Base-by-base conservation (phyloP, 2,797 vertebrate genomes). In the Macropodus opercularis region DNA sequence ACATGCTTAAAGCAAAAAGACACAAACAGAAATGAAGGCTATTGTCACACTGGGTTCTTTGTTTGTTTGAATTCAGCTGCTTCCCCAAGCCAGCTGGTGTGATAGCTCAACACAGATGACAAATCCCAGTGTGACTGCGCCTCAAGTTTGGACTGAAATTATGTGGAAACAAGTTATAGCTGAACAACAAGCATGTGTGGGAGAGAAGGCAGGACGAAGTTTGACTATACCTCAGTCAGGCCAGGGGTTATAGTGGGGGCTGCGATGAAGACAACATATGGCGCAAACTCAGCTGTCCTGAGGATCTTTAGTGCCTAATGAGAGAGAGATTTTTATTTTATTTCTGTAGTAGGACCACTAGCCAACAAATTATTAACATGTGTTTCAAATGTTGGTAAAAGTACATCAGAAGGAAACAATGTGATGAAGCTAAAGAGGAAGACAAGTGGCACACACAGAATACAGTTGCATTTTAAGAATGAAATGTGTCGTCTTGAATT, bases 271-370 rank as follows among this genome's bases (percentile, higher is more conserved):
- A 99, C 95, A 21, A 99, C 96, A 68, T 96, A 99, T 57, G 97
- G 97, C 77, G 97, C 97, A 68, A 99, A 99, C 83, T 99, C 97
- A 3, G 97, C 96, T 51, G 97, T 99, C 91, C 97, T 95, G 90
- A 99, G 93, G 88, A 99, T 97, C 89, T 99, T 99, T 82, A 99
- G 89, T 22, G 97, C 97, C 97, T 99, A 87, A 18, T 12, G 24
- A 26, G 27, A 68, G 5, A 49, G 26, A 60, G 9, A 42, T 11
- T 4, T 53, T 12, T 3, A 21, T 9, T 40, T 17, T 1, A 10
- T 6, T 21, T 24, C 3, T 6, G 4, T 32, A 12, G 8, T 18
- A n/a, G 17, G 23, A 43, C 24, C 6, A 17, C 24, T n/a, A n/a
- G n/a, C 23, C 8, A 13, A 32, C 2, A 13, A 41, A n/a, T 14